These are phyloP conservation scores for Anguilla japonica DNA, from an alignment of 2,113 vertebrate genomes.

Conservation along the genomic window DNA sequence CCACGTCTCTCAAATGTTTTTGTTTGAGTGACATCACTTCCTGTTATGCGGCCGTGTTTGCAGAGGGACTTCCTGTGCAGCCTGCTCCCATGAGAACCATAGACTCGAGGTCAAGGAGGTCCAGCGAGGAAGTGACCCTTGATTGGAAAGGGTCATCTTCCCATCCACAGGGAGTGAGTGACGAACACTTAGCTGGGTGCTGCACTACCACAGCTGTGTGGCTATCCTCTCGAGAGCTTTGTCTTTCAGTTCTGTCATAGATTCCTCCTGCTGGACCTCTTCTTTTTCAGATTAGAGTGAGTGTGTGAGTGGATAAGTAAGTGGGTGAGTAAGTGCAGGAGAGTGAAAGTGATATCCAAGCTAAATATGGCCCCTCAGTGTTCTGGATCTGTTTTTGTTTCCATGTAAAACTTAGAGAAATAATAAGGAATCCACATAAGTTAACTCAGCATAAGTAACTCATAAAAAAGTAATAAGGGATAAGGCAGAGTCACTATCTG, in stretches of 20 bases:
- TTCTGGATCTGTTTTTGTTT: too few species aligned
- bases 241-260: neutral
- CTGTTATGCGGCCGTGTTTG: conserved; percentile 31
- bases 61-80: conserved; percentile 38
- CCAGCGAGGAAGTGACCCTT: conserved; percentile 22
- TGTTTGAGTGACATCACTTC: conserved; percentile 40
- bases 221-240: neutral
- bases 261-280: neutral
- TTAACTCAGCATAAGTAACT: too few species aligned
- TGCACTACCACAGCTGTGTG: neutral
- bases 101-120: conserved; percentile 18
- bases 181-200: conserved; percentile 13
- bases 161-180: conserved; percentile 19
- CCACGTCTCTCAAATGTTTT: conserved; percentile 16
- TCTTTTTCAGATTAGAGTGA: neutral
- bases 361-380: too few species aligned
- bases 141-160: conserved; percentile 22
- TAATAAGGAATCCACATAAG: too few species aligned
- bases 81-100: conserved; percentile 37
- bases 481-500: too few species aligned
- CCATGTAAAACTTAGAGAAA: too few species aligned
- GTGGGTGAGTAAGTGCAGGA: neutral
- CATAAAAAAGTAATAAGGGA: too few species aligned
- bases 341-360: neutral
- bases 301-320: neutral